Evolutionary conservation across 2,888 invertebrate genomes (phyloP), one percentile per base, ranked within the genome.

Genomic region (Hartigia nigra): DNA sequence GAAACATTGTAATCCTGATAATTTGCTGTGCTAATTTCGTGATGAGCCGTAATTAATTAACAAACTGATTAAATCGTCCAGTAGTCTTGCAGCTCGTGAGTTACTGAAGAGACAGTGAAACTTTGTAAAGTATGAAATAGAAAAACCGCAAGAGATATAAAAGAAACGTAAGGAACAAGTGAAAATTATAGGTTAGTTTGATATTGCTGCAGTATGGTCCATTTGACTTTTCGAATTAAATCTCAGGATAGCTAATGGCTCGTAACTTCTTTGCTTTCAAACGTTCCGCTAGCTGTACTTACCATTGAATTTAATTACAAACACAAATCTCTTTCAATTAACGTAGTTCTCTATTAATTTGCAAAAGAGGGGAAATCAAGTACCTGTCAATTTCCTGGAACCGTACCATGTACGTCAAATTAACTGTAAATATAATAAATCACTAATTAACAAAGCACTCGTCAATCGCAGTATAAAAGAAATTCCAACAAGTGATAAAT

Each of bases 11-110:
- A 82, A 82, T 81, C 79, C 77, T 76, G 83, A 81, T 83, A 88
- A 87, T 86, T 88, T 84, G 82, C 83, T 83, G 81, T 81, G 85
- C 84, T 87, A 86, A 85, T 86, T 84, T 83, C 86, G 84, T 84
- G 86, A 86, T 85, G 86, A 86, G 81, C 78, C 83, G 82, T 86
- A 84, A 87, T 88, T 87, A 87, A 86, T 87, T 86, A 85, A 81
- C 80, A 72, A 31, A 72, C 72, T 72, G 72, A 72, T 72, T 72
- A 72, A 14, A 72, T 72, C 72, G 31, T 72, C 5, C 55, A 23
- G 2, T 1, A 23, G 55, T 9, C 9, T 23, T 23, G 23, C 23
- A 2, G 23, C 23, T 55, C 9, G 55, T 0, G 23, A 23, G 9
- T 55, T 9, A 55, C 55, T 23, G 55, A 55, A 23, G 55, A 9